Base-by-base conservation (phyloP, 1,140 invertebrate species). In the Trissolcus basalis region DNA sequence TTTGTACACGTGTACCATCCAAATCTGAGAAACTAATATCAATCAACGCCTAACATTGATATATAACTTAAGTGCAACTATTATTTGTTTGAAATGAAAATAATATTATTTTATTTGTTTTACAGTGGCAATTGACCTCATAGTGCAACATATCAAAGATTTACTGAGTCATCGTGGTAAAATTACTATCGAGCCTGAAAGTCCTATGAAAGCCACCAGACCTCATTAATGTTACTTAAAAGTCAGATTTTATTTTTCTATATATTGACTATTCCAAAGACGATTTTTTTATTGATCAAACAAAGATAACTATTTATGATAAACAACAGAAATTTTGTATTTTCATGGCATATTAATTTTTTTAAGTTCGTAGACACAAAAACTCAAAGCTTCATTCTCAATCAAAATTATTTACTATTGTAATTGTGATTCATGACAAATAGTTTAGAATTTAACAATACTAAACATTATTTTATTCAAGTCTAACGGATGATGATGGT, bases 81-180 rank as follows among this genome's bases (percentile, higher is more conserved):
- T 15, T 43, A 51, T 35, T 50, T 9, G 9, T 39, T 6, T 39
- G 36, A 39, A 39, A 11, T 4, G 14, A 4, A 9, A 56, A 44
- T 55, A 58, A 58, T 72, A n/a, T 27, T 56, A 10, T 50, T 56
- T 67, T 7, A 14, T 47, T 58, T 56, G 51, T 33, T 85, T 85
- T 89, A 36, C 91, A 96, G 96, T 98, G 83, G 96, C 96, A 47
- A 97, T 97, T 83, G 95, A 96, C 81, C 89, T 98, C 80, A 97
- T 98, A 81, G 96, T 98, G 4, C 96, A 98, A 86, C 96, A 97
- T 86, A 97, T 98, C 81, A 91, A 93, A 82, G 96, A 97, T 88
- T 92, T 93, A 77, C 83, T 94, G 68, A 91, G 89, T 78, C 91
- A 92, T 77, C 89, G 91, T 5, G 59, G 83, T 73, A 87, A 82